Percentiles rank a stretch among this genome's conserved stretches.
Evolutionary conservation across 2,888 invertebrate species (phyloP).

Genomic region (Drosophila limbata): DNA sequence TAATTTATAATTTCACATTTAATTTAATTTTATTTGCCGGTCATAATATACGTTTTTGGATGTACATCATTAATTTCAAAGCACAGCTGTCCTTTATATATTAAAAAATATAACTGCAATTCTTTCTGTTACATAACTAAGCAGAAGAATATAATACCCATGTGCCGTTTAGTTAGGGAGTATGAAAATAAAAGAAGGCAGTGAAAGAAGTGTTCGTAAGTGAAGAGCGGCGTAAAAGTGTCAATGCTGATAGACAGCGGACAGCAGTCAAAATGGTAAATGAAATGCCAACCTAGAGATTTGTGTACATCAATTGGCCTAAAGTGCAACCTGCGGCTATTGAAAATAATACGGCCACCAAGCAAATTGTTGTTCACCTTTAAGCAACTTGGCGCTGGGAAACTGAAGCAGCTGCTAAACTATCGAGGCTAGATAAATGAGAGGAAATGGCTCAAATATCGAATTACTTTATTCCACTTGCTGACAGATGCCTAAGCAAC

Average conservation of each 20-base stretch:
- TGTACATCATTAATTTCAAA: no score
- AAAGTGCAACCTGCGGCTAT: slow-evolving; percentile 4
- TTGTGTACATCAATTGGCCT: slow-evolving; percentile 10
- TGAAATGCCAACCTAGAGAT: slow-evolving; percentile 37
- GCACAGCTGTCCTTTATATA: no score
- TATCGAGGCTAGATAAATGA: neutral
- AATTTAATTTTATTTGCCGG: no score
- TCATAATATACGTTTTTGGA: no score
- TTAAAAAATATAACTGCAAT: no score
- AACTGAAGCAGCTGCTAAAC: slow-evolving; percentile 12
- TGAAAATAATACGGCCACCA: slow-evolving; percentile 4
- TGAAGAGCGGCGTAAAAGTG: slow-evolving; percentile 40
- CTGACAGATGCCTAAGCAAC: slow-evolving; percentile 11
- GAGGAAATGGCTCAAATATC: slow-evolving; percentile 12
- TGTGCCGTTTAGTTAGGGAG: no score
- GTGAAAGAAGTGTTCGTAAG: neutral
- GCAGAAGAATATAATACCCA: neutral
- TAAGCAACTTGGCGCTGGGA: neutral
- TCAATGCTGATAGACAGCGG: slow-evolving; percentile 53
- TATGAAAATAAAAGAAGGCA: neutral
- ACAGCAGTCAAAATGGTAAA: slow-evolving; percentile 48
- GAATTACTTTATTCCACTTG: slow-evolving; percentile 14
- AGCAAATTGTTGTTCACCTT: slow-evolving; percentile 5
- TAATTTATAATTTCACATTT: no score
- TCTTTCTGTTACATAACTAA: neutral